Evolutionary conservation across 2,888 invertebrate species (phyloP).

Genomic region (Hoplodrina ambigua): DNA sequence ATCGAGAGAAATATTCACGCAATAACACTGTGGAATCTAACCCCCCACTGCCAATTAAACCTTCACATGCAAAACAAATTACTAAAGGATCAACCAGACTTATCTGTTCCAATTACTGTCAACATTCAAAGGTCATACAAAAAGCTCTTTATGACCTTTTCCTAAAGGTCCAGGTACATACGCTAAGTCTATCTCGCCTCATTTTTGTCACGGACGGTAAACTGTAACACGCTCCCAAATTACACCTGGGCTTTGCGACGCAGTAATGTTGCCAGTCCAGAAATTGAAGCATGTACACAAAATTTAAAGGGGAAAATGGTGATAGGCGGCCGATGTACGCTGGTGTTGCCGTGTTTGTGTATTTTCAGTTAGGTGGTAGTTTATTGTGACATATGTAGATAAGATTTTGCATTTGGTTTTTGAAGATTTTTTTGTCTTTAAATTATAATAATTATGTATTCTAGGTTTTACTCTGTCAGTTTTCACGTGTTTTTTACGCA

Average conservation of each 20-base stretch:
- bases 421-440: neutral
- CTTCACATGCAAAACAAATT: constrained; percentile 2
- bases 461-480: too few relatives aligned
- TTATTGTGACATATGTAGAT: neutral
- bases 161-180: constrained; percentile 32
- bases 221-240: constrained; percentile 56
- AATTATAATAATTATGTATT: too few relatives aligned
- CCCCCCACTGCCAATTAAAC: neutral
- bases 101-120: constrained; percentile 29
- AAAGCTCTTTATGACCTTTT: constrained; percentile 25
- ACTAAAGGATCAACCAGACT: neutral
- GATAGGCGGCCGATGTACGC: constrained; percentile 11
- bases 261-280: constrained; percentile 39
- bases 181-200: constrained; percentile 43
- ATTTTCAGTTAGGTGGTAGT: neutral
- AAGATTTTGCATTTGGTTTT: neutral
- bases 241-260: constrained; percentile 52
- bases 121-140: constrained; percentile 28
- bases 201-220: constrained; percentile 61
- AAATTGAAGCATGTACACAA: constrained; percentile 56
- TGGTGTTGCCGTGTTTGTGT: constrained; percentile 2
- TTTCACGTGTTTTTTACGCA: too few relatives aligned
- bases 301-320: constrained; percentile 29
- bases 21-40: neutral
- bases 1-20: too few relatives aligned